Evolutionary conservation across 2,888 invertebrate species (phyloP).

Genomic region (Orthosia incerta): DNA sequence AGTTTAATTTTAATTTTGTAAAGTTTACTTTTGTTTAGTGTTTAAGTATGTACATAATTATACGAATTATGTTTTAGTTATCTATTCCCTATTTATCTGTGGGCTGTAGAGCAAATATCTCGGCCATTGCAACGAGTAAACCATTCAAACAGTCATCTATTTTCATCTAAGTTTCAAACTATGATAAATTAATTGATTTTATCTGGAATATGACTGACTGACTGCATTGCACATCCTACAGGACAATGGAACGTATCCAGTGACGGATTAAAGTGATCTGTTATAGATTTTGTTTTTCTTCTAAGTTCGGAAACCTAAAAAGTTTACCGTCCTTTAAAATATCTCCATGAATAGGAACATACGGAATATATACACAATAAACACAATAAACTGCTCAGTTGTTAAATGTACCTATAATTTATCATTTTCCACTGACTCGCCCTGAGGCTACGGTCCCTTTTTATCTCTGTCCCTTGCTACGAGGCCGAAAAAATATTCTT

Average conservation of each 20-base stretch:
- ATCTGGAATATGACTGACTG: no score
- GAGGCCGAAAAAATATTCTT: constrained; percentile 67
- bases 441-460: constrained; percentile 69
- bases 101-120: not conserved
- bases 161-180: not conserved
- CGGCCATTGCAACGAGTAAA: not conserved
- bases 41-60: no score
- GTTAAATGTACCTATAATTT: constrained; percentile 73
- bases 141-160: not conserved
- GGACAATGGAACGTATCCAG: no score
- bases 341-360: constrained; percentile 6
- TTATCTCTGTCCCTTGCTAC: constrained; percentile 58
- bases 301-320: not conserved
- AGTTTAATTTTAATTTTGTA: no score
- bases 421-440: constrained; percentile 76
- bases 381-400: constrained; percentile 69
- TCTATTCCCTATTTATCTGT: no score
- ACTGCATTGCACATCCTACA: no score
- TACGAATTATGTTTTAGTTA: no score
- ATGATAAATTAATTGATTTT: no score
- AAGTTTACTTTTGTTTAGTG: no score
- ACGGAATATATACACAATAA: no score
- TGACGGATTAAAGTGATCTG: no score
- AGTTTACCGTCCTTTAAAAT: not conserved
- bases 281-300: no score